phyloP scores from a whole-genome alignment of 2,113 vertebrate genomes.

The Neoarius graeffei region DNA sequence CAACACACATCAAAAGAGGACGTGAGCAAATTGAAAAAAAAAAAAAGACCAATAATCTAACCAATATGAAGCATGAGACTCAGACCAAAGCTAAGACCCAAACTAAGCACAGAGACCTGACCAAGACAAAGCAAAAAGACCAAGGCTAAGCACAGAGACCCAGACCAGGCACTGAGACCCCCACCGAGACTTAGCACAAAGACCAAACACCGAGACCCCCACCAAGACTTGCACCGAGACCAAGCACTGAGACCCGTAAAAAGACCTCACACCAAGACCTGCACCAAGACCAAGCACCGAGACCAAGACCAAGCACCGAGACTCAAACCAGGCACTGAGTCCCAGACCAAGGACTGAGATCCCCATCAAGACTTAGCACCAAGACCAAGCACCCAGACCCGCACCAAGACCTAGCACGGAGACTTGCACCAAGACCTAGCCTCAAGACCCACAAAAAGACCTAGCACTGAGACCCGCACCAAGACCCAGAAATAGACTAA shows the following conservation, averaged over 20 bases:
- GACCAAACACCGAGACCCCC: neutral
- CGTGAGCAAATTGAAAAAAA: too few relatives aligned
- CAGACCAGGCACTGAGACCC: neutral
- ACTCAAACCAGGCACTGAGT: neutral
- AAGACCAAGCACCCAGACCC: neutral
- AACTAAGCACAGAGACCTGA: neutral
- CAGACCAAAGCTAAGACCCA: neutral
- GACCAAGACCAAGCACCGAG: neutral
- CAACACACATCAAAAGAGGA: neutral
- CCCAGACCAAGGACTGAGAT: neutral
- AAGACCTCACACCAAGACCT: neutral
- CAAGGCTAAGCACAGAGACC: neutral
- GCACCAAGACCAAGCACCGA: neutral
- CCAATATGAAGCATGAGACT: neutral
- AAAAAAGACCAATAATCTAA: neutral
- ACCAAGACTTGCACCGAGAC: neutral
- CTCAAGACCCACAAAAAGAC: neutral
- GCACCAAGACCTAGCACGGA: neutral
- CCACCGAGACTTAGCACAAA: neutral
- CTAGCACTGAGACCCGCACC: neutral
- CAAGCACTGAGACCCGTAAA: neutral
- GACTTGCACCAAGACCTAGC: neutral
- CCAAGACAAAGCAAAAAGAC: neutral
- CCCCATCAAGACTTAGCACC: too few relatives aligned
- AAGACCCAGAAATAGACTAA: too few relatives aligned